Evolutionary conservation across 2,113 vertebrate species (phyloP).

Genomic region (Acrocephalus arundinaceus): DNA sequence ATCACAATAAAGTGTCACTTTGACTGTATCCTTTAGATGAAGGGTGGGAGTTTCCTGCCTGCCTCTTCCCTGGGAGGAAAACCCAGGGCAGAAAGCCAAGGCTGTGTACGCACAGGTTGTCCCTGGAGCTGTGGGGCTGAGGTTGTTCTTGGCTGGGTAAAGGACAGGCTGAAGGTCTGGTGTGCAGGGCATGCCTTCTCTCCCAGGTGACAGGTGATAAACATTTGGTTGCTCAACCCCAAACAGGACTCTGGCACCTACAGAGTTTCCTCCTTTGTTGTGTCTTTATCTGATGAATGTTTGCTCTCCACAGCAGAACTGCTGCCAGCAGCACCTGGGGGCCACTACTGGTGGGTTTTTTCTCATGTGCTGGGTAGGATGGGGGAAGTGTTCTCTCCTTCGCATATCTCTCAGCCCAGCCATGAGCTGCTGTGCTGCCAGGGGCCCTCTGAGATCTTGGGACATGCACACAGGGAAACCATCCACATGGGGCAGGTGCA

Average conservation of each 20-base stretch:
- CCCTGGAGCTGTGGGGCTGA: not conserved
- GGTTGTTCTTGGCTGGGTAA: not conserved
- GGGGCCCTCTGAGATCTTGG: not conserved
- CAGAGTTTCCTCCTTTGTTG: not conserved
- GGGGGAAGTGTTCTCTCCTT: not conserved
- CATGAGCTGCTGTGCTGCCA: not conserved
- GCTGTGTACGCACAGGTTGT: not conserved
- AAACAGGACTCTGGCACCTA: not conserved
- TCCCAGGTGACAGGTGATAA: not conserved
- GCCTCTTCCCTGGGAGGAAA: not conserved
- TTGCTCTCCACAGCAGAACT: too few species aligned
- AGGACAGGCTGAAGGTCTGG: not conserved
- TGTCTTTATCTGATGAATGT: not conserved
- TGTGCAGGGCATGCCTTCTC: not conserved
- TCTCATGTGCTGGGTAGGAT: not conserved
- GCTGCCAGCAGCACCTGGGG: too few species aligned
- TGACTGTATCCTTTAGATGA: not conserved
- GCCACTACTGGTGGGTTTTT: fast-evolving
- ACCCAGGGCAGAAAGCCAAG: not conserved
- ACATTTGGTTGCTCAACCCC: not conserved
- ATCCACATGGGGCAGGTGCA: fast-evolving
- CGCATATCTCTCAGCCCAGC: not conserved
- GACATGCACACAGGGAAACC: not conserved
- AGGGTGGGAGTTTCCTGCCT: not conserved
- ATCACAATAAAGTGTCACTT: too few species aligned